A percentile compares a stretch with the other conserved stretches of the same genome.
Conservation (phyloP, 2,888 invertebrate genomes). For the Diarsia mendica region DNA sequence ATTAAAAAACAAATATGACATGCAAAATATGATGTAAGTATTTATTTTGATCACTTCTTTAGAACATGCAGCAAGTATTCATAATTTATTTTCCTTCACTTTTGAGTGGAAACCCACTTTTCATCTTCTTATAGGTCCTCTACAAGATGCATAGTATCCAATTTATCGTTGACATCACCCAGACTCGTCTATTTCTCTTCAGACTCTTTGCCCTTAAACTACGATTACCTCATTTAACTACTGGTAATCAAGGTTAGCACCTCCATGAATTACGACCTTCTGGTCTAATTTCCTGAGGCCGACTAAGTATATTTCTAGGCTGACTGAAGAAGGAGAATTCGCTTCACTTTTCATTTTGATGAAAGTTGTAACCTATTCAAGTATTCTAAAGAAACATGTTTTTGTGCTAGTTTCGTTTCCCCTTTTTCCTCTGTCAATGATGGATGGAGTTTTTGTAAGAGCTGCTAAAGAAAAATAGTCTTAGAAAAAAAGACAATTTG, state of each 20-base stretch:
- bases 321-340: background rate
- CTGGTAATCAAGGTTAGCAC: slow-evolving; percentile 11
- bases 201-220: slow-evolving; percentile 16
- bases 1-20: slow-evolving; percentile 17
- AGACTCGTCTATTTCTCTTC: slow-evolving; percentile 1
- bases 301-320: background rate
- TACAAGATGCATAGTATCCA: background rate
- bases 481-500: slow-evolving; percentile 15
- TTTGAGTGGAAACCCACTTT: background rate
- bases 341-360: slow-evolving; percentile 33
- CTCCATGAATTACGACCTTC: slow-evolving; percentile 2
- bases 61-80: too few species aligned
- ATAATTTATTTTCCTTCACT: background rate
- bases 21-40: slow-evolving; percentile 22
- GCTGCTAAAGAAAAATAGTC: background rate
- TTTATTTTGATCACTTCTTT: background rate
- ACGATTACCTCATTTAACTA: slow-evolving; percentile 12
- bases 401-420: slow-evolving; percentile 14
- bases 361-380: slow-evolving; percentile 24
- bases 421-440: slow-evolving; percentile 2
- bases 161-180: slow-evolving; percentile 44
- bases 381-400: slow-evolving; percentile 21
- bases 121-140: slow-evolving; percentile 1
- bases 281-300: background rate
- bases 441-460: slow-evolving; percentile 9